Evolutionary conservation across 2,797 vertebrate genomes (phyloP).

Genomic region (Characodon lateralis): DNA sequence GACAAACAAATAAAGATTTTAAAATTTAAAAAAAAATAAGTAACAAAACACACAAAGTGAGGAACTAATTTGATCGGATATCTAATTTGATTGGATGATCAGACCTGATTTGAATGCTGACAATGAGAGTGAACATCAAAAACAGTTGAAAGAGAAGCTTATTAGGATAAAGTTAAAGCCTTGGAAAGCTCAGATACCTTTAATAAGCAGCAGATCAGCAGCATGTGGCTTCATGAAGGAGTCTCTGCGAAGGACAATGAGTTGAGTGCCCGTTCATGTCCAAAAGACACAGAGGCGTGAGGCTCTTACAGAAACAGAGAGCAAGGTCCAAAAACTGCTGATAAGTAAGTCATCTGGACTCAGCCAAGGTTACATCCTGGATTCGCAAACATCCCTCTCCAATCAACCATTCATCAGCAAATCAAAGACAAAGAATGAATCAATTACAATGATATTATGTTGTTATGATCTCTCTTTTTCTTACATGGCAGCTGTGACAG

Average conservation of each 20-base stretch:
- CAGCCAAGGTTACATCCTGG: conserved; percentile 59
- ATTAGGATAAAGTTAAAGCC: conserved; percentile 7
- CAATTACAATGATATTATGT: not conserved
- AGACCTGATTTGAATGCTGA: not conserved
- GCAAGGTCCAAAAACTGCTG: conserved; percentile 76
- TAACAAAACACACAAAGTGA: not conserved
- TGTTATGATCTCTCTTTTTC: not conserved
- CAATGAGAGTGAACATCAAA: not conserved
- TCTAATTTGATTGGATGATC: not conserved
- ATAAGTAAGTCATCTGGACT: conserved; percentile 66
- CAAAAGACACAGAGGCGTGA: conserved; percentile 40
- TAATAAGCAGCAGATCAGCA: conserved; percentile 30
- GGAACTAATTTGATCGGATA: not conserved
- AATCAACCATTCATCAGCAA: not conserved
- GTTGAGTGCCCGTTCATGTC: conserved; percentile 34
- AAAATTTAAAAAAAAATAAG: conserved; percentile 13
- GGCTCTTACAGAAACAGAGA: conserved; percentile 51
- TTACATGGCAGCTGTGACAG: not conserved
- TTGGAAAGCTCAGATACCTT: conserved; percentile 48
- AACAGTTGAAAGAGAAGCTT: not conserved
- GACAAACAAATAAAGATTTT: conserved; percentile 8
- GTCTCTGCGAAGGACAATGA: conserved; percentile 37
- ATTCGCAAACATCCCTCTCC: conserved; percentile 9
- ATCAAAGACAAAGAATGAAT: not conserved
- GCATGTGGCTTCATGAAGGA: conserved; percentile 40